These are phyloP conservation scores for Spea hammondii DNA, from an alignment of 2,797 vertebrate species.

Conservation along the genomic window DNA sequence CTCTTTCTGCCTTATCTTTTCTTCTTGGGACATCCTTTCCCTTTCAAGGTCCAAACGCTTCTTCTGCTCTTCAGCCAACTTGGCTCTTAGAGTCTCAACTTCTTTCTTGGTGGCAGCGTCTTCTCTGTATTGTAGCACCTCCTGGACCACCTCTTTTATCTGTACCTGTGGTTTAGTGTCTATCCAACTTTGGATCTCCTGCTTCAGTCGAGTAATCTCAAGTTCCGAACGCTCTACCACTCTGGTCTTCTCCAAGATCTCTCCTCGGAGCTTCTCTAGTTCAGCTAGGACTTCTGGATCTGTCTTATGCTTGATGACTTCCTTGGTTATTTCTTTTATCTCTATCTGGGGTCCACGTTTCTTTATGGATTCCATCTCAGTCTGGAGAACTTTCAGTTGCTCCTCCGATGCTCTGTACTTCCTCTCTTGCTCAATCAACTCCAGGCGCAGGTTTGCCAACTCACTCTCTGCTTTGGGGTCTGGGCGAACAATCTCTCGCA, in stretches of 20 bases:
- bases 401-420: conserved; percentile 78
- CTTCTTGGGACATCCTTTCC: conserved; percentile 76
- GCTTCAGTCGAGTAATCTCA: conserved; percentile 87
- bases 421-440: conserved; percentile 89
- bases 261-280: conserved; percentile 86
- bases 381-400: conserved; percentile 79
- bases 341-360: conserved; percentile 88
- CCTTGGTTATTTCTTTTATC: conserved; percentile 89
- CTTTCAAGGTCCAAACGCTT: conserved; percentile 87
- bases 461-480: conserved; percentile 94
- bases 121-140: conserved; percentile 89
- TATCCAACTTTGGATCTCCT: conserved; percentile 89
- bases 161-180: conserved; percentile 90
- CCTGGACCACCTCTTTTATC: conserved; percentile 90
- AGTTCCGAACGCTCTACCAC: conserved; percentile 84
- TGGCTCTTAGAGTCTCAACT: conserved; percentile 79
- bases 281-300: conserved; percentile 90
- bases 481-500: conserved; percentile 90
- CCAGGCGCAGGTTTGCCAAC: conserved; percentile 89
- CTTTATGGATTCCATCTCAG: conserved; percentile 76
- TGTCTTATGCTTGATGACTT: conserved; percentile 93
- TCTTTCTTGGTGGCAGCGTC: conserved; percentile 92
- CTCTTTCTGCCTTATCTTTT: conserved; percentile 82
- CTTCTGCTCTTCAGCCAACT: conserved; percentile 86
- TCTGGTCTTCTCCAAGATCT: conserved; percentile 89